These are phyloP conservation scores for Scaptodrosophila lebanonensis DNA, from an alignment of 1,140 invertebrate genomes.

Conservation along the genomic window DNA sequence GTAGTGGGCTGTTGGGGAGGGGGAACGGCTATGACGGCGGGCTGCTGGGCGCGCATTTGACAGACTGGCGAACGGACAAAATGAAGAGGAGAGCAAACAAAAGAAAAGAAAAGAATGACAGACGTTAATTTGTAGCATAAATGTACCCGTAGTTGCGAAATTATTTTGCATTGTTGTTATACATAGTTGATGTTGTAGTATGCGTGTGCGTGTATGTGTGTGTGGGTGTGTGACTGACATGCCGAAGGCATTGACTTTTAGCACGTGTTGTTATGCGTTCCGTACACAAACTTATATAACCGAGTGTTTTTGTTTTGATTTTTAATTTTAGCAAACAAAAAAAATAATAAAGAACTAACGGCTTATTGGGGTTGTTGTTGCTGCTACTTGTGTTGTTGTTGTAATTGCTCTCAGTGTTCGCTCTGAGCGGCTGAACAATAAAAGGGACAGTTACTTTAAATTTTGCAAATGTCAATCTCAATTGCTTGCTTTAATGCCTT, in stretches of 20 bases:
- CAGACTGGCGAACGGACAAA: no score
- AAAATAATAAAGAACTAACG: no score
- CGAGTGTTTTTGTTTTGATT: slow-evolving; percentile 57
- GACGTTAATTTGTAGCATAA: slow-evolving; percentile 50
- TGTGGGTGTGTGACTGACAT: slow-evolving; percentile 6
- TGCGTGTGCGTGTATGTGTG: slow-evolving; percentile 3
- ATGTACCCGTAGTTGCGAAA: no score
- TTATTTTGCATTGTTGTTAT: slow-evolving; percentile 3
- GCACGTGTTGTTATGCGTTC: slow-evolving; percentile 55
- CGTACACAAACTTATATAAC: slow-evolving; percentile 42
- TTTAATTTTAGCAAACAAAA: slow-evolving; percentile 28
- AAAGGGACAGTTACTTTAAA: slow-evolving; percentile 37
- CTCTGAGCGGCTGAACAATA: slow-evolving; percentile 7
- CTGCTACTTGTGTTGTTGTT: not conserved
- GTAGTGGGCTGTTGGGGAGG: slow-evolving; percentile 4
- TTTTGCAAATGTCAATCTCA: slow-evolving; percentile 56
- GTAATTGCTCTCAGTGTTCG: slow-evolving; percentile 17
- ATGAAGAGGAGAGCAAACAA: no score
- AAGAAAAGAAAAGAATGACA: no score
- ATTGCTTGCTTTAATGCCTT: no score
- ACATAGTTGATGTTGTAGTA: slow-evolving; percentile 7
- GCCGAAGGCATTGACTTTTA: slow-evolving; percentile 52
- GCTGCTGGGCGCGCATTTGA: slow-evolving; percentile 38
- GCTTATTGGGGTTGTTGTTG: no score
- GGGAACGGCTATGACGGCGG: not conserved